phyloP scores from a whole-genome alignment of 23 tunicate genomes.

The Corella eumyota region DNA sequence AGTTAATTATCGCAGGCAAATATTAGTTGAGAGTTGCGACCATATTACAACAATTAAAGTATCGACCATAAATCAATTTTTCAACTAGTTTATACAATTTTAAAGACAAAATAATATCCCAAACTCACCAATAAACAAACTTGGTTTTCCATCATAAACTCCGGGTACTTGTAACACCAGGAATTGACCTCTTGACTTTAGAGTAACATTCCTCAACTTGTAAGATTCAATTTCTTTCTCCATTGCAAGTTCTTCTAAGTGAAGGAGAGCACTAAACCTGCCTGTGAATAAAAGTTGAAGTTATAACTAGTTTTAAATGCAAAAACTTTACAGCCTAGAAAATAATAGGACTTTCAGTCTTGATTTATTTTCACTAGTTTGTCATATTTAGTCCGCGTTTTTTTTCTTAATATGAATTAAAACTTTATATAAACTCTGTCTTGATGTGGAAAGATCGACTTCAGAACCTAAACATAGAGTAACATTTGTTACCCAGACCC shows the following conservation, averaged over 20 bases:
- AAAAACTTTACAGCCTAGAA: no score
- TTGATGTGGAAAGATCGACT: no score
- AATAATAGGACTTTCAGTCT: no score
- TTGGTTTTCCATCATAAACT: slow-evolving; percentile 39
- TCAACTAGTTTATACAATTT: background rate
- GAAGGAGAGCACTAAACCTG: slow-evolving; percentile 40
- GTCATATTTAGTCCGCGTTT: no score
- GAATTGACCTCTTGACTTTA: slow-evolving; percentile 42
- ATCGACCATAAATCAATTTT: background rate
- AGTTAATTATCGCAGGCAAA: no score
- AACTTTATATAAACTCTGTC: no score
- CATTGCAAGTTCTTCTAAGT: slow-evolving; percentile 52
- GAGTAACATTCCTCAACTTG: slow-evolving; percentile 10
- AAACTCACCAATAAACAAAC: slow-evolving; percentile 30
- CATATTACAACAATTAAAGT: background rate
- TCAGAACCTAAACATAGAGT: no score
- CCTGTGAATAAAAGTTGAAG: slow-evolving; percentile 2
- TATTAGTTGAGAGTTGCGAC: no score
- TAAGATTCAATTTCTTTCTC: slow-evolving; percentile 40
- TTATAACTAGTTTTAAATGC: background rate
- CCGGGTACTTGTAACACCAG: slow-evolving; percentile 50
- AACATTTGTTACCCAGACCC: no score
- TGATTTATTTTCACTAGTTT: no score
- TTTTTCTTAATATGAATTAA: no score
- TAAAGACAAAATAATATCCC: background rate